A percentile compares a stretch with the other conserved stretches of the same genome.
Conservation (phyloP, 2,113 vertebrate species). For the Rana temporaria region DNA sequence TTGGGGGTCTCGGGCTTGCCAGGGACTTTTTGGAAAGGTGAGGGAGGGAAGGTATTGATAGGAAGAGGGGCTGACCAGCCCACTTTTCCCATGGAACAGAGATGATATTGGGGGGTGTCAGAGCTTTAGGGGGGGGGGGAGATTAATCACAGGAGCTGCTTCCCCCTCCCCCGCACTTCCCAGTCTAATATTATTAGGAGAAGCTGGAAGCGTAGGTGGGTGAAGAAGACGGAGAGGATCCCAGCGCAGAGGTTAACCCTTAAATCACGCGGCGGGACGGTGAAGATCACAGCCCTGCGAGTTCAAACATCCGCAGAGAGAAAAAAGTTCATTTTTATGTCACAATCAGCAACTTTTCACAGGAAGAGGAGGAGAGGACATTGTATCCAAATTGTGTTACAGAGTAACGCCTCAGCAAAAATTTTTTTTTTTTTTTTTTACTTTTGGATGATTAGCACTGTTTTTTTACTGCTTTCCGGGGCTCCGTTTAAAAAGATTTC, state of each 20-base stretch:
- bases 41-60: not conserved
- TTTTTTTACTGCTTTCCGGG: too few species aligned
- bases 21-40: constrained; percentile 29
- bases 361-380: too few species aligned
- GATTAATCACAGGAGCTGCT: not conserved
- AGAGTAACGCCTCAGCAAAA: too few species aligned
- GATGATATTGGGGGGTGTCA: not conserved
- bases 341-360: too few species aligned
- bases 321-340: too few species aligned
- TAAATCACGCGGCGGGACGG: not conserved
- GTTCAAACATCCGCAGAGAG: too few species aligned
- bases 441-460: too few species aligned
- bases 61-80: not conserved
- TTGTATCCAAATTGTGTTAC: too few species aligned
- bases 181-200: constrained; percentile 14
- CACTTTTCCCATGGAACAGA: constrained; percentile 15
- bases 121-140: not conserved
- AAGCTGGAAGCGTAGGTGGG: not conserved
- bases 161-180: constrained; percentile 40
- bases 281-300: too few species aligned
- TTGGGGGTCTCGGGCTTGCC: not conserved
- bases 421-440: too few species aligned
- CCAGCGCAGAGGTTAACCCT: not conserved
- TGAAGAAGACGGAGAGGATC: not conserved
- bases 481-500: too few species aligned